These are phyloP conservation scores for Pantherophis vulpinus DNA, from an alignment of 2,797 vertebrate species.

Conservation along the genomic window DNA sequence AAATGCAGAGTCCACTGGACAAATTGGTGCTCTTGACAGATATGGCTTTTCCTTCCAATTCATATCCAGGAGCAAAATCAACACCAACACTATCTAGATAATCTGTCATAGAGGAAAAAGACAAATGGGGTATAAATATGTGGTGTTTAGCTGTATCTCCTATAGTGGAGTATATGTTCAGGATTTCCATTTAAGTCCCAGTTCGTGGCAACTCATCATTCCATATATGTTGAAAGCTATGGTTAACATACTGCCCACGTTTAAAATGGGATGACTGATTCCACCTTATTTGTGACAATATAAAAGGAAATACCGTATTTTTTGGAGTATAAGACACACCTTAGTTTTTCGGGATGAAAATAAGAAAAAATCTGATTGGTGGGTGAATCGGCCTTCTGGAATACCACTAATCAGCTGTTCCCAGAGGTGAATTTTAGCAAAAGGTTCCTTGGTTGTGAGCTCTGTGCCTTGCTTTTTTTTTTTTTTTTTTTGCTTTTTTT, in stretches of 20 bases:
- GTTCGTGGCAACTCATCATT: neutral
- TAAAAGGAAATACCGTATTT: neutral
- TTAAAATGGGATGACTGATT: neutral
- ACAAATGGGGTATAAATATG: neutral
- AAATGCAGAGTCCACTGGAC: neutral
- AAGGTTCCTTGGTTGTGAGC: too few relatives aligned
- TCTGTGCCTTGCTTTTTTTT: too few relatives aligned
- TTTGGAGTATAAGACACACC: too few relatives aligned
- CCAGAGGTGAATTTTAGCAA: too few relatives aligned
- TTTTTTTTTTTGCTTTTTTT: too few relatives aligned
- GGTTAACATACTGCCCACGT: neutral
- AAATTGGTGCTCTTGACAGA: slow-evolving; percentile 5
- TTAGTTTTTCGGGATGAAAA: too few relatives aligned
- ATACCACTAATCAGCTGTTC: too few relatives aligned
- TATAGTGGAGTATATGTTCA: neutral
- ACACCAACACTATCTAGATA: neutral
- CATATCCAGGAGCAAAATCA: slow-evolving; percentile 3
- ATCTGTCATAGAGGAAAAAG: slow-evolving; percentile 34
- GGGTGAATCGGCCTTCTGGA: too few relatives aligned
- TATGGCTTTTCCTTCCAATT: neutral
- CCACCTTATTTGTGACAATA: neutral
- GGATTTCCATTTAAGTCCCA: neutral
- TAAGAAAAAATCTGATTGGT: too few relatives aligned
- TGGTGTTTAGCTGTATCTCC: neutral
- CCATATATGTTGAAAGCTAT: neutral